Conservation (phyloP, 2,888 invertebrate species). For the Caprella mutica region DNA sequence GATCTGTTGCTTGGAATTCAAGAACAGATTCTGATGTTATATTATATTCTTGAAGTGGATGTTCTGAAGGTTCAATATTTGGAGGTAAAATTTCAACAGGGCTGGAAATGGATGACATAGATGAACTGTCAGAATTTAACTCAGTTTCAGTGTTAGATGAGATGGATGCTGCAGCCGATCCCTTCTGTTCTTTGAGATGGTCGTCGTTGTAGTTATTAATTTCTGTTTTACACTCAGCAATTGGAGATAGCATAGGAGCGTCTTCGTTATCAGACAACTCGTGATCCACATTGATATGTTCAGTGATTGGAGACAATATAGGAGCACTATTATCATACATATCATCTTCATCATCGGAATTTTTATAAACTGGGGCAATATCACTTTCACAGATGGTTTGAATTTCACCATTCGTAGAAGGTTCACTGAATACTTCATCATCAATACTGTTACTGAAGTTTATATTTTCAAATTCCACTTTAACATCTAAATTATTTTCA, state of each 20-base stretch:
- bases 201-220: no score
- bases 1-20: conserved; percentile 1
- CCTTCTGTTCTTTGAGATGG: no score
- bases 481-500: background rate
- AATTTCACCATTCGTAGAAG: background rate
- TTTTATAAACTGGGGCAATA: no score
- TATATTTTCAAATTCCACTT: background rate
- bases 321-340: background rate
- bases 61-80: background rate
- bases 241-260: conserved; percentile 1
- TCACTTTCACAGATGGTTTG: no score
- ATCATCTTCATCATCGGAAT: background rate
- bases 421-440: no score
- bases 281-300: background rate
- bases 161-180: no score
- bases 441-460: background rate
- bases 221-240: no score
- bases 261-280: background rate
- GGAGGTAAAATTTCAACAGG: conserved; percentile 1
- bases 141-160: conserved; percentile 5
- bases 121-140: background rate
- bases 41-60: background rate
- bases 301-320: conserved; percentile 9
- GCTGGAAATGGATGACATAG: conserved; percentile 5
- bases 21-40: conserved; percentile 2